Percentiles rank a stretch among this genome's conserved stretches.
phyloP scores from a whole-genome alignment of 2,113 vertebrate species.

The Todiramphus chloris region DNA sequence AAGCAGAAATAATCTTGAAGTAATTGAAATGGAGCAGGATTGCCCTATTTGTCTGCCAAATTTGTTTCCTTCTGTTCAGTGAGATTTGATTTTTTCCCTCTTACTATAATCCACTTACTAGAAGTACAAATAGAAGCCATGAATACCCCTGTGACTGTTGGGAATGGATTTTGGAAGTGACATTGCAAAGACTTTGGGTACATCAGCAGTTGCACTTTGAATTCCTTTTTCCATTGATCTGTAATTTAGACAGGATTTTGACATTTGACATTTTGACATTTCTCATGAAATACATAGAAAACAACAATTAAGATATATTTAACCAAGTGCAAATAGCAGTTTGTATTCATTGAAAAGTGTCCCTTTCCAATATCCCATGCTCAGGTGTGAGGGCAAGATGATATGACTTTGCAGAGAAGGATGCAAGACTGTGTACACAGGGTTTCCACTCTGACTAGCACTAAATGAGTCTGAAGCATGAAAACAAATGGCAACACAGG shows the following conservation, averaged over 20 bases:
- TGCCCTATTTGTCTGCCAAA: not conserved
- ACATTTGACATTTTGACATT: not conserved
- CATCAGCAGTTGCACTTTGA: not conserved
- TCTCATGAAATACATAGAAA: not conserved
- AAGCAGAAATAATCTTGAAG: not conserved
- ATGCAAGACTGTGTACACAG: not conserved
- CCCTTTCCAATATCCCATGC: not conserved
- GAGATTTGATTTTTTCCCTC: not conserved
- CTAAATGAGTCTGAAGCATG: not conserved
- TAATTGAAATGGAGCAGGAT: not conserved
- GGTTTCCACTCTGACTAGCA: not conserved
- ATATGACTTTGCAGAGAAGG: not conserved
- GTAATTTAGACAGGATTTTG: not conserved
- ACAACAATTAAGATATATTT: not conserved
- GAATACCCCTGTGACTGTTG: not conserved
- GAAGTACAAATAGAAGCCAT: not conserved
- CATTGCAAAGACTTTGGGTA: not conserved
- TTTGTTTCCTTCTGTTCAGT: not conserved
- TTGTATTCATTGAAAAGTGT: not conserved
- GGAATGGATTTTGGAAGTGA: not conserved
- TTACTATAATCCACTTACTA: not conserved
- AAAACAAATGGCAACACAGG: not conserved
- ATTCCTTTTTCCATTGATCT: not conserved
- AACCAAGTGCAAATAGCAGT: not conserved
- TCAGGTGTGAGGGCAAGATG: not conserved